Evolutionary conservation across 2,113 vertebrate genomes (phyloP).

Genomic region (Romanogobio albipinnatus): DNA sequence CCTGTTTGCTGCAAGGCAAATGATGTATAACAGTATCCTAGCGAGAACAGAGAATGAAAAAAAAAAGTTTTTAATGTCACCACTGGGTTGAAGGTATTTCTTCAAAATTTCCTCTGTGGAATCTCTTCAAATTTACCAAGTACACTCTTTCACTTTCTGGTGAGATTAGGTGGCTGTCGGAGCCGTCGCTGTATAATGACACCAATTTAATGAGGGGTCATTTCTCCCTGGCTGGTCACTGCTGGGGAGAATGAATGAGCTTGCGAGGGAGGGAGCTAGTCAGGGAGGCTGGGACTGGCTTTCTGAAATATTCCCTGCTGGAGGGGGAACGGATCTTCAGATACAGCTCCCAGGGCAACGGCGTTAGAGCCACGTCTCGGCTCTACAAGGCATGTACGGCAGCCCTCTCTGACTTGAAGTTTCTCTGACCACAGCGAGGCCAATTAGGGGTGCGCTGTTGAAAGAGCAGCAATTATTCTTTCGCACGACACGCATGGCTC

Average conservation of each 20-base stretch:
- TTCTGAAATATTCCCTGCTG: slow-evolving; percentile 63
- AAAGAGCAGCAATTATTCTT: slow-evolving; percentile 80
- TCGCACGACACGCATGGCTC: slow-evolving; percentile 73
- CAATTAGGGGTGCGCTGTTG: slow-evolving; percentile 80
- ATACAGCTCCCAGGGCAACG: slow-evolving; percentile 73
- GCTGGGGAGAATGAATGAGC: slow-evolving; percentile 19
- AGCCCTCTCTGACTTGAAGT: slow-evolving; percentile 66
- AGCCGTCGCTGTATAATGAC: slow-evolving; percentile 37
- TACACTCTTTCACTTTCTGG: neutral
- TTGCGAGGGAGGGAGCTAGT: neutral
- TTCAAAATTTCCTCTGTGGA: slow-evolving; percentile 27
- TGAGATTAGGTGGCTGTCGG: slow-evolving; percentile 33
- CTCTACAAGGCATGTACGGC: slow-evolving; percentile 55
- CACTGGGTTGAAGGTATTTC: slow-evolving; percentile 20
- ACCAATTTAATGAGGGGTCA: slow-evolving; percentile 52
- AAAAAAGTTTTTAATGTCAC: slow-evolving; percentile 23
- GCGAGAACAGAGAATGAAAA: neutral
- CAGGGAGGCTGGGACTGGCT: slow-evolving; percentile 14
- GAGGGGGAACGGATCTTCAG: slow-evolving; percentile 62
- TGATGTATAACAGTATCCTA: slow-evolving; percentile 42
- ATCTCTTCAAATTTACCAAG: slow-evolving; percentile 26
- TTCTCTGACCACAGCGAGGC: slow-evolving; percentile 73
- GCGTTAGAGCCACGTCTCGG: slow-evolving; percentile 44
- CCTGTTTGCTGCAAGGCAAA: slow-evolving; percentile 54
- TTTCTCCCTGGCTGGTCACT: slow-evolving; percentile 35